Evolutionary conservation across 2,888 invertebrate species (phyloP).

Genomic region (Cryptus viduatorius): DNA sequence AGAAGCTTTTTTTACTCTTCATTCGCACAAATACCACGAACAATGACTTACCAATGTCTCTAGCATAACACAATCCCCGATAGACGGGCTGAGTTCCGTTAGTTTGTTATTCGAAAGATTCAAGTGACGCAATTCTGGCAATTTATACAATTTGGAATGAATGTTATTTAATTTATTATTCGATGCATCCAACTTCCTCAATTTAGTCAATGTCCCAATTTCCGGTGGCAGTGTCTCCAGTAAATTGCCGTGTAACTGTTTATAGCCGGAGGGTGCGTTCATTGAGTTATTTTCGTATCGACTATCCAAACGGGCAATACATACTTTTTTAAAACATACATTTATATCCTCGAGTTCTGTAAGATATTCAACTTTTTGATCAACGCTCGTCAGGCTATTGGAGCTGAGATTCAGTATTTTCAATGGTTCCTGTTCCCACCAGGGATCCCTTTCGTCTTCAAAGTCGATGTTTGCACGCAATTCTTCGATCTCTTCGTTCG

Average conservation of each 20-base stretch:
- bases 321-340: slow-evolving; percentile 85
- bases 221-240: slow-evolving; percentile 90
- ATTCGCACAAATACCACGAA: slow-evolving; percentile 26
- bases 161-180: slow-evolving; percentile 89
- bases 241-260: slow-evolving; percentile 94
- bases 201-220: slow-evolving; percentile 89
- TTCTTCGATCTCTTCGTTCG: slow-evolving; percentile 86
- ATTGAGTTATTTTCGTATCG: slow-evolving; percentile 29
- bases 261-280: slow-evolving; percentile 11
- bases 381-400: slow-evolving; percentile 89
- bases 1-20: slow-evolving; percentile 3
- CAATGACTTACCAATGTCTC: slow-evolving; percentile 88
- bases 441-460: slow-evolving; percentile 88
- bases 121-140: slow-evolving; percentile 90
- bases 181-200: slow-evolving; percentile 89
- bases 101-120: slow-evolving; percentile 92
- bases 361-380: slow-evolving; percentile 89
- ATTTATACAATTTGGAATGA: slow-evolving; percentile 89
- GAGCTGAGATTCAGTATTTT: slow-evolving; percentile 92
- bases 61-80: slow-evolving; percentile 93
- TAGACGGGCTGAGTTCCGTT: slow-evolving; percentile 88
- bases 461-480: slow-evolving; percentile 87
- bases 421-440: slow-evolving; percentile 94
- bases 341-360: slow-evolving; percentile 90
- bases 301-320: not conserved